Evolutionary conservation across 2,113 vertebrate species (phyloP).

Genomic region (Sigmodon hispidus): DNA sequence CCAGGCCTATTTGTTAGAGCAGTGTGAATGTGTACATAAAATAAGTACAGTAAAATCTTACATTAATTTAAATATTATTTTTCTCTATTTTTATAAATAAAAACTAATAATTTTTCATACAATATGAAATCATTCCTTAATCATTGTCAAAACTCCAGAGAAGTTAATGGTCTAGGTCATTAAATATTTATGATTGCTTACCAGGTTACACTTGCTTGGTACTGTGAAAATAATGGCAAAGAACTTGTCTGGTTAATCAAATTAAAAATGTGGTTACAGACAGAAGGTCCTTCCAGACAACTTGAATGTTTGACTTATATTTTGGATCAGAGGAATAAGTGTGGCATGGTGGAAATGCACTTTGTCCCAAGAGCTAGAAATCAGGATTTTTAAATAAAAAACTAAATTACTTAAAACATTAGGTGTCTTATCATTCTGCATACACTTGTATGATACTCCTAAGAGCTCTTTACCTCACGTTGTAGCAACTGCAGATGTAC

Average conservation of each 20-base stretch:
- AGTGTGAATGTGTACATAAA: background rate
- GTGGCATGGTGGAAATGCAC: background rate
- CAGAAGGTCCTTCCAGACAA: background rate
- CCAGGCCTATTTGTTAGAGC: background rate
- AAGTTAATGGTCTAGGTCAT: conserved; percentile 33
- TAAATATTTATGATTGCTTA: conserved; percentile 41
- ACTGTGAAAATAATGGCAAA: background rate
- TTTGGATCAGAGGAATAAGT: background rate
- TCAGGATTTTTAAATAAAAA: background rate
- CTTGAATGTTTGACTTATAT: background rate
- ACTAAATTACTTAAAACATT: background rate
- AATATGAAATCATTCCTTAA: background rate
- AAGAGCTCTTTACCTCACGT: background rate
- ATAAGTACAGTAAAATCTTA: background rate
- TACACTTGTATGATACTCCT: background rate
- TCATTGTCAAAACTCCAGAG: background rate
- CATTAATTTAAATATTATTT: conserved; percentile 4
- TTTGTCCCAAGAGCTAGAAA: background rate
- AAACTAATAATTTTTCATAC: background rate
- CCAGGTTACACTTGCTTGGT: background rate
- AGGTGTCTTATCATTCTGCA: background rate
- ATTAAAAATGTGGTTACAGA: background rate
- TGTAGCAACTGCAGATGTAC: rapidly evolving
- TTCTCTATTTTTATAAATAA: background rate
- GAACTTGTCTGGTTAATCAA: background rate